Base-by-base conservation (phyloP, 2,888 invertebrate species). In the Pachycephus smyrnensis region DNA sequence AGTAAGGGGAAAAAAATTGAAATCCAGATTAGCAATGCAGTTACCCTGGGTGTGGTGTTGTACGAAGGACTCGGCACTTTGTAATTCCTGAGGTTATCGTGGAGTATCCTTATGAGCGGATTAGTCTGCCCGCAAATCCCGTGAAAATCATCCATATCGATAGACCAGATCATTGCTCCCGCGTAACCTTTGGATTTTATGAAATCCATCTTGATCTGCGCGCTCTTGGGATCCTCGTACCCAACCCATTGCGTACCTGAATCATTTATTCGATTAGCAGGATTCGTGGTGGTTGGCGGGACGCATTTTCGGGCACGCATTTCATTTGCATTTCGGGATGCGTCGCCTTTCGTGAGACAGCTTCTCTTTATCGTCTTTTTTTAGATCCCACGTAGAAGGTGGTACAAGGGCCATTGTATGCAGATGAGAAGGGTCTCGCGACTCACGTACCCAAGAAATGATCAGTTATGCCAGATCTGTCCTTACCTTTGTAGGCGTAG, bases 81-180 rank as follows among this genome's bases (percentile, higher is more conserved):
- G 85, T 95, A 95, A 11, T 73, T 88, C 32, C 33, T 94, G 96
- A 98, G 96, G 86, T 94, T 95, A 35, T 95, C 93, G 86, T 95
- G 92, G 75, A 98, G 92, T 76, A 96, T 93, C 80, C 95, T 94
- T 82, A 96, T 95, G 12, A 98, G 92, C 0, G 95, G 94, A 90
- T 97, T 97, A 86, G 94, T 94, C 0, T 94, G 93, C 0, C 97
- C 97, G 86, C 98, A 98, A 1, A 96, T 89, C 0, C 97, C 97
- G 79, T 94, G 94, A 90, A 97, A 98, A 90, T 98, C 98, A 80
- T 98, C 98, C 97, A 97, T 97, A 84, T 97, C 97, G 74, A 97
- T 95, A 35, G 98, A 97, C 98, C 98, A 98, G 31, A 95, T 96
- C 98, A 98, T 98, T 0, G 97, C 97, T 0, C 98, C 98, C 0